Conservation (phyloP, 2,797 vertebrate genomes). For the Melanotaenia trifasciata region DNA sequence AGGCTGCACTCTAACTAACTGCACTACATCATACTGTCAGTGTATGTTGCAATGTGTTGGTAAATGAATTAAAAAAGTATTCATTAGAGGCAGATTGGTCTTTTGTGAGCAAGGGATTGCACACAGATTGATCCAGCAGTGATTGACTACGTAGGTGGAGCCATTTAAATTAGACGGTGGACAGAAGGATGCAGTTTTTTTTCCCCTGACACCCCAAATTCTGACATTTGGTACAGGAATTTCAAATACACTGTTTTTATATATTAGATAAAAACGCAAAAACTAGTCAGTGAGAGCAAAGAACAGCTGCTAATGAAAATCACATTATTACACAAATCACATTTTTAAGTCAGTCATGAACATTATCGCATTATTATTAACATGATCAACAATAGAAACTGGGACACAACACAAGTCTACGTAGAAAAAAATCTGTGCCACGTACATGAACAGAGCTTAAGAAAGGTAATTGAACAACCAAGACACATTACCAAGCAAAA, state of each 20-base stretch:
- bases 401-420: background rate
- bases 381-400: background rate
- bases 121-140: slow-evolving; percentile 59
- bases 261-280: background rate
- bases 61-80: slow-evolving; percentile 73
- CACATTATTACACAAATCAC: background rate
- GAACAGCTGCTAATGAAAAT: background rate
- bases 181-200: background rate
- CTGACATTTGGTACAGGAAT: background rate
- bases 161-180: slow-evolving; percentile 14
- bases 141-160: slow-evolving; percentile 36
- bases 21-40: slow-evolving; percentile 51
- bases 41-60: slow-evolving; percentile 36
- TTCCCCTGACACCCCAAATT: background rate
- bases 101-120: slow-evolving; percentile 34
- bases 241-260: background rate
- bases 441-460: slow-evolving; percentile 8
- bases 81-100: slow-evolving; percentile 66
- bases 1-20: slow-evolving; percentile 50
- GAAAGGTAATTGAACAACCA: slow-evolving; percentile 40
- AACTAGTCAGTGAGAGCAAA: background rate
- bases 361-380: slow-evolving; percentile 2
- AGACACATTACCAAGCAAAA: slow-evolving; percentile 32
- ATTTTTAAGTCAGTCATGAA: slow-evolving; percentile 2
- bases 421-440: background rate